These are phyloP conservation scores for Sitophilus oryzae DNA, from an alignment of 1,140 invertebrate genomes.

Conservation along the genomic window DNA sequence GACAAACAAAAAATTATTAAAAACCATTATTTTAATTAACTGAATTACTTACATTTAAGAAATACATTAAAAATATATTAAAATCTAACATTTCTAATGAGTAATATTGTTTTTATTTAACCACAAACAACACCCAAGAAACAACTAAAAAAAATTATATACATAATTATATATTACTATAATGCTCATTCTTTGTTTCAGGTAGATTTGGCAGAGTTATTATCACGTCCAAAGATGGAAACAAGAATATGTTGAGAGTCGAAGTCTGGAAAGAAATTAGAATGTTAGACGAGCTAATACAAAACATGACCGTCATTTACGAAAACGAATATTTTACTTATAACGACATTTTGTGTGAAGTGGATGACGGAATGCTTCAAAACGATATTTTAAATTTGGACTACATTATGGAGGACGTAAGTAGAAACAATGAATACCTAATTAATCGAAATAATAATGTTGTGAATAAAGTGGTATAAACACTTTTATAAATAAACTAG, in stretches of 20 bases:
- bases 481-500: no score
- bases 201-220: conserved; percentile 83
- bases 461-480: background rate
- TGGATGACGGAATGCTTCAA: conserved; percentile 72
- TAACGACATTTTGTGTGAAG: conserved; percentile 74
- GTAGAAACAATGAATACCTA: conserved; percentile 12
- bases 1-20: no score
- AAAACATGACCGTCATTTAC: conserved; percentile 67
- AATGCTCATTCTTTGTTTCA: conserved; percentile 43
- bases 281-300: conserved; percentile 68
- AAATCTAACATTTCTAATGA: no score
- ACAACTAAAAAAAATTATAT: no score
- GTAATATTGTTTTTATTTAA: no score
- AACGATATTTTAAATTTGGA: conserved; percentile 83
- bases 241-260: conserved; percentile 67
- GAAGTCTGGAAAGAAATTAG: conserved; percentile 75
- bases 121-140: no score
- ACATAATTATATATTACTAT: no score
- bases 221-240: conserved; percentile 73
- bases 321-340: conserved; percentile 66
- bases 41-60: no score
- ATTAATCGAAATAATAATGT: background rate
- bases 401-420: conserved; percentile 72
- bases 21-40: no score
- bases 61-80: no score